Conservation (phyloP, 1,140 invertebrate species). For the Zaprionus africanus region DNA sequence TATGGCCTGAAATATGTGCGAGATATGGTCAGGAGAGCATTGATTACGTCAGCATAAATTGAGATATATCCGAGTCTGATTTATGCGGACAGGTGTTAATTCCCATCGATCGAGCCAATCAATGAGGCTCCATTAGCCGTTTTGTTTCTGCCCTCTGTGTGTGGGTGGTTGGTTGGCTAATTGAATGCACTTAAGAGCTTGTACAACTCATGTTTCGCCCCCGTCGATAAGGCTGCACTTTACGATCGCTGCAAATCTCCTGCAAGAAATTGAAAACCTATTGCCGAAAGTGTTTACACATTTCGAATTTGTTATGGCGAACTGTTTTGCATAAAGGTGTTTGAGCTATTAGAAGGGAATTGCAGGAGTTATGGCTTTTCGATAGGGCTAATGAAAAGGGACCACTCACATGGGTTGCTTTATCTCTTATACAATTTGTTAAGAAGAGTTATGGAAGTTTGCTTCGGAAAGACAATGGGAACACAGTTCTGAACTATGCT, state of each 20-base stretch:
- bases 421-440: background rate
- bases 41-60: slow-evolving; percentile 78
- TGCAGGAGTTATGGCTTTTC: background rate
- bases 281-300: slow-evolving; percentile 29
- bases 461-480: background rate
- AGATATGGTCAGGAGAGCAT: slow-evolving; percentile 62
- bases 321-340: background rate
- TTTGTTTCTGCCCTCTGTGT: slow-evolving; percentile 18
- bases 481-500: background rate
- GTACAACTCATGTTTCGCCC: slow-evolving; percentile 40
- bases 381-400: slow-evolving; percentile 3
- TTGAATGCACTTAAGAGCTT: slow-evolving; percentile 48
- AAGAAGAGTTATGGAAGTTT: background rate
- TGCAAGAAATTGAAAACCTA: slow-evolving; percentile 9
- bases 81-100: slow-evolving; percentile 76
- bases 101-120: slow-evolving; percentile 70
- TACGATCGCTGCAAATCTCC: slow-evolving; percentile 32
- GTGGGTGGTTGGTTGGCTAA: slow-evolving; percentile 31
- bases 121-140: slow-evolving; percentile 37
- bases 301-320: background rate
- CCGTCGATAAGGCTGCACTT: slow-evolving; percentile 45
- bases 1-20: slow-evolving; percentile 47
- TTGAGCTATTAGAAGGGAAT: background rate
- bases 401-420: background rate
- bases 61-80: slow-evolving; percentile 65